Conservation (phyloP, 2,797 vertebrate species). For the Yasuhikotakia modesta region DNA sequence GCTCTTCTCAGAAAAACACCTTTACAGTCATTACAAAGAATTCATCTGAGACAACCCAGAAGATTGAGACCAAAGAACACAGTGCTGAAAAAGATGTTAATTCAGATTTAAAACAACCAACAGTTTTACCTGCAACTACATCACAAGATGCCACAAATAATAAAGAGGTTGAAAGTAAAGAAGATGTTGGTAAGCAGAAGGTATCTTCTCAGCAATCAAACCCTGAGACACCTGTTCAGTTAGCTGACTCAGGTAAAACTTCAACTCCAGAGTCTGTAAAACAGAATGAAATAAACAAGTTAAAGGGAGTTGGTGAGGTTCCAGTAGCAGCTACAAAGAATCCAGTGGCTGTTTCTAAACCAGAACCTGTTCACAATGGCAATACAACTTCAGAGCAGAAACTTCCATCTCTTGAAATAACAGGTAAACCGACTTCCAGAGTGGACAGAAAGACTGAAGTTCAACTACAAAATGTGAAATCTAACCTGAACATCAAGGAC, state of each 20-base stretch:
- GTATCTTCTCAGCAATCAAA: conserved; percentile 47
- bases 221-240: neutral
- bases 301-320: neutral
- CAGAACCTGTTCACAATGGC: conserved; percentile 1
- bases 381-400: conserved; percentile 2
- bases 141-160: conserved; percentile 47
- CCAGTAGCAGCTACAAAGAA: neutral
- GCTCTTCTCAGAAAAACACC: neutral
- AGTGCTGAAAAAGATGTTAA: conserved; percentile 17
- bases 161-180: conserved; percentile 36
- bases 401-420: conserved; percentile 4
- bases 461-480: conserved; percentile 23
- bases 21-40: neutral
- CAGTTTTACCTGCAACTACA: conserved; percentile 23
- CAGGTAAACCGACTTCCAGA: conserved; percentile 21
- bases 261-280: conserved; percentile 9
- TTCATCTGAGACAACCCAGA: conserved; percentile 13
- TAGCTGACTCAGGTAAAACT: neutral
- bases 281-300: neutral
- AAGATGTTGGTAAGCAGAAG: conserved; percentile 17
- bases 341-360: conserved; percentile 6
- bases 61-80: conserved; percentile 7
- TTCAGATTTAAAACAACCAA: conserved; percentile 26
- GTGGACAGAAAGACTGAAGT: conserved; percentile 25
- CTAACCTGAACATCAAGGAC: conserved; percentile 7